Percentiles rank a stretch among this genome's conserved stretches.
phyloP scores from a whole-genome alignment of 2,113 vertebrate species.

The Dinomys branickii region DNA sequence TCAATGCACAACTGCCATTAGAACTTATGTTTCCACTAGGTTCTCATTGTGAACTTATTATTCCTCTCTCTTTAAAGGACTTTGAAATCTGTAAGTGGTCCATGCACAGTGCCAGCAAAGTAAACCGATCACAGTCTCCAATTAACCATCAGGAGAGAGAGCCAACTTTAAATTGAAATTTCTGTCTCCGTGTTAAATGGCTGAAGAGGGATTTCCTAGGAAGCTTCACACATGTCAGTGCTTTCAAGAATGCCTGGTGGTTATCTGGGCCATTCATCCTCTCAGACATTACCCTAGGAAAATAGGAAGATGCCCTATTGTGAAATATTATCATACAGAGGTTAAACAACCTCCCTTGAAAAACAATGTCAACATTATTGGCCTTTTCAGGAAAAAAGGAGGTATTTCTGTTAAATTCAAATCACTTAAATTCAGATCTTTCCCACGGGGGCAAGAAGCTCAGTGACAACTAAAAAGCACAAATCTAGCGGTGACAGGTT shows the following conservation, averaged over 20 bases:
- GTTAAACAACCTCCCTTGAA: neutral
- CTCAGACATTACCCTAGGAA: neutral
- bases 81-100: neutral
- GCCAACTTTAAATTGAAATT: neutral
- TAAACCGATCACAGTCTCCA: neutral
- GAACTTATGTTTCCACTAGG: neutral
- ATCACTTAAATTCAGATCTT: neutral
- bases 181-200: neutral
- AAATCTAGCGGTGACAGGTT: neutral
- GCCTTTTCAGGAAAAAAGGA: neutral
- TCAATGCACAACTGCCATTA: neutral
- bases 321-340: neutral
- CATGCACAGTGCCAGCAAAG: neutral
- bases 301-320: constrained; percentile 20
- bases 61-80: neutral
- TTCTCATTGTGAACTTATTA: neutral
- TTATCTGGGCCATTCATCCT: neutral
- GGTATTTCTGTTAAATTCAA: neutral
- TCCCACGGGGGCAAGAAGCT: neutral
- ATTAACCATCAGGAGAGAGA: neutral
- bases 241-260: neutral
- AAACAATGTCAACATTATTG: neutral
- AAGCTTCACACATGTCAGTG: neutral
- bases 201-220: neutral
- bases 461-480: neutral